phyloP scores from a whole-genome alignment of 2,888 invertebrate genomes.

The Phaonia tiefii region DNA sequence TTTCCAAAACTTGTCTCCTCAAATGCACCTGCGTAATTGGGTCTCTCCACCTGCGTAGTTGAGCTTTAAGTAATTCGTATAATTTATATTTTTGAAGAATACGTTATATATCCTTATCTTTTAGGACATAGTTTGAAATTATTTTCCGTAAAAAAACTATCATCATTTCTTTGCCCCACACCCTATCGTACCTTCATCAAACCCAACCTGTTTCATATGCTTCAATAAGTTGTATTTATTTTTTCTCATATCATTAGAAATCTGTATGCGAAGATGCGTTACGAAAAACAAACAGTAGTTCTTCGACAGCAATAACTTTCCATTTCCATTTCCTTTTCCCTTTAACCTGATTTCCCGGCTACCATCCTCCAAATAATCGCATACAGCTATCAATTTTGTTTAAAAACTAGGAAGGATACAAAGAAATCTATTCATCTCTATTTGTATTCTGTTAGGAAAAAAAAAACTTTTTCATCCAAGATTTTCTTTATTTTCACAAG shows the following conservation, averaged over 20 bases:
- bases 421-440: conserved; percentile 51
- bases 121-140: no score
- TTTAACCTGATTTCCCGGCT: not conserved
- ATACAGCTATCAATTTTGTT: conserved; percentile 50
- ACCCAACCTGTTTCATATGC: no score
- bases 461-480: conserved; percentile 53
- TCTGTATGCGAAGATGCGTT: not conserved
- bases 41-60: no score
- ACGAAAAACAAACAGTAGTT: conserved; percentile 1
- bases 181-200: no score
- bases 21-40: no score
- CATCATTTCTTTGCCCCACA: no score
- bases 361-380: not conserved
- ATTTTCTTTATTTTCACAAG: conserved; percentile 35
- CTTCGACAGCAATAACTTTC: not conserved
- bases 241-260: not conserved
- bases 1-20: no score
- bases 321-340: not conserved
- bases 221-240: no score
- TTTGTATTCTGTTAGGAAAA: conserved; percentile 29
- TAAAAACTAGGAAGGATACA: conserved; percentile 1
- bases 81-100: no score
- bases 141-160: no score
- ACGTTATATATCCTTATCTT: no score
- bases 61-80: no score